Evolutionary conservation across 2,113 vertebrate genomes (phyloP), one percentile per base, ranked within the genome.

Genomic region (Chitala chitala): DNA sequence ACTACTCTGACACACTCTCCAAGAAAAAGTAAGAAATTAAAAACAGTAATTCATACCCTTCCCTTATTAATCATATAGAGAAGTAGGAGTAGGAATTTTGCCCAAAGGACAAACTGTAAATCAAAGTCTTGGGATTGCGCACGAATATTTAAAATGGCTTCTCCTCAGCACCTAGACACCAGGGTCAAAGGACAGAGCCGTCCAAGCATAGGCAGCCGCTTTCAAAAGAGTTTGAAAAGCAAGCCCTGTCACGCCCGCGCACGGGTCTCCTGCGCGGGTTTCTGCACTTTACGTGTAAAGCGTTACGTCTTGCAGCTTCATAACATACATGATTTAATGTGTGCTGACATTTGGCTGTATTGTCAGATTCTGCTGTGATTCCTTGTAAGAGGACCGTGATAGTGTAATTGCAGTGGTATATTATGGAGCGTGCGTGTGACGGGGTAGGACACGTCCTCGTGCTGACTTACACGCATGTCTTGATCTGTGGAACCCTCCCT

Each of bases 21-120:
- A 48, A 48, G 9, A 48, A n/a, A n/a, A n/a, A n/a, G n/a, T n/a
- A n/a, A 9, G 12, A 50, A 38, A 12, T 26, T 4, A 44, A 51
- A 20, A 10, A 51, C 33, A 69, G 9, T 20, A 12, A 20, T 1
- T 66, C 5, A 48, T 44, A 4, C 13, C 48, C 53, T 40, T 33
- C 61, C 54, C 54, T 40, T 26, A 36, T 29, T 71, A 24, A 48
- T 42, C n/a, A n/a, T n/a, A n/a, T n/a, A n/a, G n/a, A n/a, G n/a
- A n/a, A n/a, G n/a, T n/a, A n/a, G n/a, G n/a, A n/a, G n/a, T 56
- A 73, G 80, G 79, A 86, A 86, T 81, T 81, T 78, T 75, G 72
- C 76, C 74, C 74, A 42, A 46, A 44, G 61, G 83, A 81, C 85
- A 81, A 81, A 80, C 40, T 53, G 63, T 61, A 81, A 81, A 84